A percentile compares a stretch with the other conserved stretches of the same genome.
Evolutionary conservation across 2,113 vertebrate species (phyloP).

Genomic region (Rhea pennata): DNA sequence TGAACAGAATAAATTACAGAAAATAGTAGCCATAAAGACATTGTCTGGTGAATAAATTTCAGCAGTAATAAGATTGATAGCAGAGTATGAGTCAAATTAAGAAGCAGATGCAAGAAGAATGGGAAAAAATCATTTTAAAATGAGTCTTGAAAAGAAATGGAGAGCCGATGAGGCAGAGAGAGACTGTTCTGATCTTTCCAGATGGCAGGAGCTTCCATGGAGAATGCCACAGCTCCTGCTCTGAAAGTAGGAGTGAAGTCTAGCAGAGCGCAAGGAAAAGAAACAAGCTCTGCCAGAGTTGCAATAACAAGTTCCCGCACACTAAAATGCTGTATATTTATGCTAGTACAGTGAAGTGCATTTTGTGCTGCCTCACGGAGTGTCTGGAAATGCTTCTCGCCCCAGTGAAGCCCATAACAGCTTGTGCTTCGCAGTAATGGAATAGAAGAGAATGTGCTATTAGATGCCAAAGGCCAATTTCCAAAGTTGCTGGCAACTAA

Average conservation of each 20-base stretch:
- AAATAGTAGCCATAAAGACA: background rate
- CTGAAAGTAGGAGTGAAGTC: background rate
- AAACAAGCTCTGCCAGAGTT: background rate
- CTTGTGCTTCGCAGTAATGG: background rate
- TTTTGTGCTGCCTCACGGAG: background rate
- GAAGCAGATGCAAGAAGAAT: background rate
- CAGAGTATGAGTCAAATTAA: slow-evolving; percentile 30
- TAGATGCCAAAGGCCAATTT: slow-evolving; percentile 42
- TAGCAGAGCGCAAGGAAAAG: background rate
- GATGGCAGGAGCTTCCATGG: background rate
- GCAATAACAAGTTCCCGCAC: background rate
- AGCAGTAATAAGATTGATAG: background rate
- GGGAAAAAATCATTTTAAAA: slow-evolving; percentile 20
- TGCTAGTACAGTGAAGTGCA: background rate
- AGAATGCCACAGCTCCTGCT: background rate
- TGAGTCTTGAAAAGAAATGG: background rate
- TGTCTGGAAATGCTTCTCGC: background rate
- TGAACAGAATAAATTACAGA: background rate
- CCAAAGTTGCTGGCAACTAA: slow-evolving; percentile 39
- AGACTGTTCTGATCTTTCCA: background rate
- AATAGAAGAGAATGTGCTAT: slow-evolving; percentile 16
- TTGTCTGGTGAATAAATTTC: slow-evolving; percentile 45
- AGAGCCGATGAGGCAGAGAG: background rate
- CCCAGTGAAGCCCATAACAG: background rate
- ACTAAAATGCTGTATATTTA: background rate